Evolutionary conservation across 2,797 vertebrate species (phyloP).

Genomic region (Rousettus madagascariensis): DNA sequence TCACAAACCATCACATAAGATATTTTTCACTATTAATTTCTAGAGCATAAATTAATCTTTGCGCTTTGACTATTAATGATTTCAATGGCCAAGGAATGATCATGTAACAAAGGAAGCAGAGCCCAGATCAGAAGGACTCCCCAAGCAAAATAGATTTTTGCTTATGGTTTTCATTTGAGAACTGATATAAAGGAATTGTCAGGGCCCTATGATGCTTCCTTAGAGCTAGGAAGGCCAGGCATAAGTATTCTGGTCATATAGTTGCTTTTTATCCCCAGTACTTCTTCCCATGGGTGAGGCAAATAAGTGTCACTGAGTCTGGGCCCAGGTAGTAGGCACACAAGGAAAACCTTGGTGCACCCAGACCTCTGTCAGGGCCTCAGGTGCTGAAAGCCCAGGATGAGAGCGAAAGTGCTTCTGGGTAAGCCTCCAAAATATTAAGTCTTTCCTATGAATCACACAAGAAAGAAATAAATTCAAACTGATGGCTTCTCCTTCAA

Average conservation of each 20-base stretch:
- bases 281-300: background rate
- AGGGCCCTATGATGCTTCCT: background rate
- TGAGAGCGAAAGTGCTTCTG: background rate
- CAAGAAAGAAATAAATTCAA: background rate
- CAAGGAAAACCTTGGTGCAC: background rate
- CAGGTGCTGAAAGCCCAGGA: background rate
- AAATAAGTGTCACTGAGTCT: background rate
- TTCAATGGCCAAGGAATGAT: conserved; percentile 29
- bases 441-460: background rate
- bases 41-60: conserved; percentile 60
- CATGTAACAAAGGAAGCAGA: background rate
- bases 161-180: conserved; percentile 37
- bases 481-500: background rate
- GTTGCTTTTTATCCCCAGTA: background rate
- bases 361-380: background rate
- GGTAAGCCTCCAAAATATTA: background rate
- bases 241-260: background rate
- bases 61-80: conserved; percentile 43
- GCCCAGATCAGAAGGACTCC: background rate
- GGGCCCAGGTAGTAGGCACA: no score
- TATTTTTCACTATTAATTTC: conserved; percentile 68
- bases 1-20: conserved; percentile 52
- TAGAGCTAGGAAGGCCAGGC: background rate
- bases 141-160: conserved; percentile 22
- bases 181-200: background rate